A percentile compares a stretch with the other conserved stretches of the same genome.
phyloP scores from a whole-genome alignment of 2,113 vertebrate species.

The Hyla sarda region DNA sequence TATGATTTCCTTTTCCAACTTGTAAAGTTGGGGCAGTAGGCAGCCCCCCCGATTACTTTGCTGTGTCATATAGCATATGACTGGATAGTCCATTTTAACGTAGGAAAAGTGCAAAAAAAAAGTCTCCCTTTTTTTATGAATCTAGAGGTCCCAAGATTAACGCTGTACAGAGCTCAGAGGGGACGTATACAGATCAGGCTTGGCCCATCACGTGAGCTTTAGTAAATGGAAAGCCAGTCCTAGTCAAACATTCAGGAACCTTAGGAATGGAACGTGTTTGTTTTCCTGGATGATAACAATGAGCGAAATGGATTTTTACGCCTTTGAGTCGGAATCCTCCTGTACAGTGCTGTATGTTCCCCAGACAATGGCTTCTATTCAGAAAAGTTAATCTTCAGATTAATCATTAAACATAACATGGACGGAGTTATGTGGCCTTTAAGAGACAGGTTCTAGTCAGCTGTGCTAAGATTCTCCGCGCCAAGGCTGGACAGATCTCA shows the following conservation, averaged over 20 bases:
- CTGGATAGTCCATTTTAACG: too few species aligned
- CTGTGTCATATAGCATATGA: too few species aligned
- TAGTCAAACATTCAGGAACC: not conserved
- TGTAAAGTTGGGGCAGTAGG: too few species aligned
- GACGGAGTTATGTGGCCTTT: not conserved
- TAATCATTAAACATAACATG: not conserved
- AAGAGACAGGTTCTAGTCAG: not conserved
- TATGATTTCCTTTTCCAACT: too few species aligned
- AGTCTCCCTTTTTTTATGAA: too few species aligned
- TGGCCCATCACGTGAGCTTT: not conserved
- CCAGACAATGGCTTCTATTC: not conserved
- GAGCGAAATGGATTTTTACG: not conserved
- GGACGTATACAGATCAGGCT: not conserved
- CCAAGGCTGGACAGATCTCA: too few species aligned
- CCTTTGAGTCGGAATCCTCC: not conserved
- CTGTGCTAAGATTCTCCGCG: too few species aligned
- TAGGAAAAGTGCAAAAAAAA: too few species aligned
- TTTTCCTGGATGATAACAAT: not conserved
- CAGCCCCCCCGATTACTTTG: too few species aligned
- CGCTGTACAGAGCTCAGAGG: not conserved
- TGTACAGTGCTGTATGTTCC: too few species aligned
- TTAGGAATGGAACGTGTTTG: not conserved
- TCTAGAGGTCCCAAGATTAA: not conserved
- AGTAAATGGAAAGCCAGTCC: constrained; percentile 23
- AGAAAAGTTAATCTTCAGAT: not conserved